These are phyloP conservation scores for Elephantulus edwardii DNA, from an alignment of 2,113 vertebrate genomes.

Conservation along the genomic window DNA sequence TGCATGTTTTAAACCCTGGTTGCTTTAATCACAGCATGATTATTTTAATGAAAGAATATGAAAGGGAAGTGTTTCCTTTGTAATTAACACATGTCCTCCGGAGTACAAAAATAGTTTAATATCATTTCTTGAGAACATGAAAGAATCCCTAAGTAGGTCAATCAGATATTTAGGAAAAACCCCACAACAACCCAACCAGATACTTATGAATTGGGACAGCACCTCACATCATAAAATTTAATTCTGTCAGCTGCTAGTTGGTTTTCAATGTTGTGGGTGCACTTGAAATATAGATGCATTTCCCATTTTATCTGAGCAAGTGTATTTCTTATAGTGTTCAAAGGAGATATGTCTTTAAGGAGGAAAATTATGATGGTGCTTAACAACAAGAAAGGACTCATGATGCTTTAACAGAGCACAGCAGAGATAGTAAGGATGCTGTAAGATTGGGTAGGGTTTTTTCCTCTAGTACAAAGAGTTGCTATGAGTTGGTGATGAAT, in stretches of 20 bases:
- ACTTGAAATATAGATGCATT: conserved; percentile 19
- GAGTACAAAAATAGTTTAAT: conserved; percentile 68
- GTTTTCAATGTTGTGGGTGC: neutral
- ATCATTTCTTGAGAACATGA: conserved; percentile 62
- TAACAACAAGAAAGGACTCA: conserved; percentile 14
- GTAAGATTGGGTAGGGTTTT: no score
- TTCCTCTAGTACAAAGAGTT: no score
- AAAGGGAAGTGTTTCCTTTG: conserved; percentile 67
- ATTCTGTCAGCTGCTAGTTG: neutral
- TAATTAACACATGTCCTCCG: conserved; percentile 77
- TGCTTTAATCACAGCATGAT: conserved; percentile 77
- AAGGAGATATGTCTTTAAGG: neutral
- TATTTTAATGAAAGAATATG: conserved; percentile 77
- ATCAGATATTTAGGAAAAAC: conserved; percentile 46
- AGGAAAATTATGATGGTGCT: neutral
- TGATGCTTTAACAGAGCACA: conserved; percentile 48
- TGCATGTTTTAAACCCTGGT: conserved; percentile 63
- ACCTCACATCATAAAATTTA: neutral
- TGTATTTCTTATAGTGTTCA: neutral
- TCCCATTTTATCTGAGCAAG: neutral
- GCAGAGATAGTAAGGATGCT: no score
- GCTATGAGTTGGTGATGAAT: no score
- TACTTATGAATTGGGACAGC: conserved; percentile 8
- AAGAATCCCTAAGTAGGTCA: conserved; percentile 70
- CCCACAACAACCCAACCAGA: neutral